Evolutionary conservation across 2,113 vertebrate species (phyloP).

Genomic region (Leptobrachium ailaonicum): DNA sequence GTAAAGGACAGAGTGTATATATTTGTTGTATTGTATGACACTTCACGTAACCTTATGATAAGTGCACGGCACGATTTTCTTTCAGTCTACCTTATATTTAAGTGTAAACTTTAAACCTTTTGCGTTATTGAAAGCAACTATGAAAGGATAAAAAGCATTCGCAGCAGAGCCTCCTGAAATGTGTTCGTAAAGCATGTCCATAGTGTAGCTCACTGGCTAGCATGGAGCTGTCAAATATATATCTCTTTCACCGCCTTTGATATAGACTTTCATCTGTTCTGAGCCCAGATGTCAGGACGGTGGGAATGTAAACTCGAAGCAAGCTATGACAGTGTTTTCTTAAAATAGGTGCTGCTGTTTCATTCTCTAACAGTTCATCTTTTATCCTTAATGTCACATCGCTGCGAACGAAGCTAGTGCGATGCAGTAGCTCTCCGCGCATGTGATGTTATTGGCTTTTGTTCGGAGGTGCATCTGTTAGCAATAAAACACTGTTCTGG

Average conservation of each 20-base stretch:
- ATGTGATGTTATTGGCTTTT: constrained; percentile 52
- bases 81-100: too few species aligned
- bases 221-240: constrained; percentile 47
- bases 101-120: constrained; percentile 11
- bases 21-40: too few species aligned
- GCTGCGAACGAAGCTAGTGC: constrained; percentile 40
- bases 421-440: constrained; percentile 14
- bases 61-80: too few species aligned
- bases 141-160: constrained; percentile 15
- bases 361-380: constrained; percentile 52
- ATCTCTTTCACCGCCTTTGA: constrained; percentile 51
- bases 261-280: constrained; percentile 53
- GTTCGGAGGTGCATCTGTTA: constrained; percentile 64
- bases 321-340: constrained; percentile 47
- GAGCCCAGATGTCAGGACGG: constrained; percentile 44
- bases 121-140: constrained; percentile 17
- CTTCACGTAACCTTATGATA: too few species aligned
- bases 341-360: constrained; percentile 55
- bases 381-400: constrained; percentile 39
- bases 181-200: constrained; percentile 39
- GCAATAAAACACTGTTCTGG: constrained; percentile 58
- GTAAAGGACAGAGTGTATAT: too few species aligned
- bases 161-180: constrained; percentile 26
- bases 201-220: constrained; percentile 47
- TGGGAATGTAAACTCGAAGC: constrained; percentile 45